Percentiles rank a stretch among this genome's conserved stretches.
phyloP scores from a whole-genome alignment of 2,797 vertebrate genomes.

The Chaunax sp. region DNA sequence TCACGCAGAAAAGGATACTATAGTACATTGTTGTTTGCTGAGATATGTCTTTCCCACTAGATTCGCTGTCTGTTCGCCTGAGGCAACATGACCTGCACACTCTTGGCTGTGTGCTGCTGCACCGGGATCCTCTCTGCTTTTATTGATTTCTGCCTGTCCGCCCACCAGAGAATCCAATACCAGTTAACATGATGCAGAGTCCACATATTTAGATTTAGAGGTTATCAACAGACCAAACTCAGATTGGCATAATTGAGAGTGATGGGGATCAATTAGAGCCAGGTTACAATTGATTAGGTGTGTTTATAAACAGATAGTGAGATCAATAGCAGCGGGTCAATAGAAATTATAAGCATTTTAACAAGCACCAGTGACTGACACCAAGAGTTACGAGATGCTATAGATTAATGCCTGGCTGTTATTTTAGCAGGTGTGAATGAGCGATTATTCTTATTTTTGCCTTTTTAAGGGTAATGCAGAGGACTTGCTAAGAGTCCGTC shows the following conservation, averaged over 20 bases:
- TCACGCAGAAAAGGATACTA: constrained; percentile 21
- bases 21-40: constrained; percentile 41
- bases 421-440: constrained; percentile 5
- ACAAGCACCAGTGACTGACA: constrained; percentile 41
- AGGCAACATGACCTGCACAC: constrained; percentile 47
- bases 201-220: constrained; percentile 71
- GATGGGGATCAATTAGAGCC: constrained; percentile 76
- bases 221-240: constrained; percentile 55
- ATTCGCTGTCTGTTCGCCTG: constrained; percentile 33
- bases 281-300: constrained; percentile 71
- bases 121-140: constrained; percentile 45
- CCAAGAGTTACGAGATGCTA: constrained; percentile 21
- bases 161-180: constrained; percentile 67
- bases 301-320: constrained; percentile 65
- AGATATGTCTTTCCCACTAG: constrained; percentile 37
- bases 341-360: constrained; percentile 70
- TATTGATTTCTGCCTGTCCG: constrained; percentile 68
- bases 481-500: too few relatives aligned
- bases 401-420: constrained; percentile 17
- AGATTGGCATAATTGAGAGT: constrained; percentile 72
- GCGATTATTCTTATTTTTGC: not conserved
- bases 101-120: constrained; percentile 27
- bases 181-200: constrained; percentile 73
- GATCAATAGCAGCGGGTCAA: constrained; percentile 63
- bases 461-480: not conserved